A percentile compares a stretch with the other conserved stretches of the same genome.
Conservation (phyloP, 2,113 vertebrate species). For the Zootoca vivipara region DNA sequence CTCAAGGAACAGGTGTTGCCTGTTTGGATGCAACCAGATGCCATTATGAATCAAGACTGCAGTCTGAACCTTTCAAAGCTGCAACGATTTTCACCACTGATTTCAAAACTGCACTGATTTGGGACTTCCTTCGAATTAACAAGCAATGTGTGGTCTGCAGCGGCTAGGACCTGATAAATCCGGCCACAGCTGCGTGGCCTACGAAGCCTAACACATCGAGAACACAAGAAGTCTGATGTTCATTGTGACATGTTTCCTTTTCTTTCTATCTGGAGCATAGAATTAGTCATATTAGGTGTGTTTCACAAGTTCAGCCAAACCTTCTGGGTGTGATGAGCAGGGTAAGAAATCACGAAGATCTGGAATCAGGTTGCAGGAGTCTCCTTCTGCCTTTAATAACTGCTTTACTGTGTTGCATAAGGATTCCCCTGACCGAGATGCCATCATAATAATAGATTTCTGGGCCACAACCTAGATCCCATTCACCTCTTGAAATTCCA, state of each 20-base stretch:
- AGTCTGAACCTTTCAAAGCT: no score
- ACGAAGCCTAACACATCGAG: neutral
- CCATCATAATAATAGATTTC: neutral
- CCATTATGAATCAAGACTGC: no score
- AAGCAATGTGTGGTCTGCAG: no score
- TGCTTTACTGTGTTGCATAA: neutral
- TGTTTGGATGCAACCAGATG: no score
- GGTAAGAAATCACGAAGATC: neutral
- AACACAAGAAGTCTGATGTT: neutral
- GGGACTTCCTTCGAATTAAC: neutral
- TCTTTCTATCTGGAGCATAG: neutral
- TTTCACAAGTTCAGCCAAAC: neutral
- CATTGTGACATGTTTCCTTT: neutral
- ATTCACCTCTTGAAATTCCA: neutral
- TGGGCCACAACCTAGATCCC: neutral
- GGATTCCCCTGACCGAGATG: neutral
- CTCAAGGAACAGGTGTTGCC: no score
- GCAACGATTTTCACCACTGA: no score
- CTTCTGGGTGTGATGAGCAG: neutral
- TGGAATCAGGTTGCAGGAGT: neutral
- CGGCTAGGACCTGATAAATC: no score
- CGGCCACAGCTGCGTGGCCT: neutral
- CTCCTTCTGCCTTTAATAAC: neutral
- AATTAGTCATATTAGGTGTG: neutral
- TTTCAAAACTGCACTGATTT: no score